Conservation (phyloP, 2,888 invertebrate genomes). For the Periphyllus acericola region DNA sequence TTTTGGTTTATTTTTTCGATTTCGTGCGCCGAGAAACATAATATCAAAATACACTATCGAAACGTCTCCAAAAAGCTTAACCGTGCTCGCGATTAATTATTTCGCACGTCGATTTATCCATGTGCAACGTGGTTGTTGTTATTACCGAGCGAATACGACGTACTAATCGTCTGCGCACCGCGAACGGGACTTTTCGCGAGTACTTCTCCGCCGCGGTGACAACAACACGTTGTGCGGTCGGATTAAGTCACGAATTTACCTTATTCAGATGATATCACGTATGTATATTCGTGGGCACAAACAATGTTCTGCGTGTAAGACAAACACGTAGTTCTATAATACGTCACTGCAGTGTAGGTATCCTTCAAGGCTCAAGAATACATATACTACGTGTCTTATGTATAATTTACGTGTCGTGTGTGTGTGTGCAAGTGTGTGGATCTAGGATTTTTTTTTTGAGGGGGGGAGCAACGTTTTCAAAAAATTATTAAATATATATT, state of each 20-base stretch:
- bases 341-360: too few relatives aligned
- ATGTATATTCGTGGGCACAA: too few relatives aligned
- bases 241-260: background rate
- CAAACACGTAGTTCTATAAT: background rate
- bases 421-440: too few relatives aligned
- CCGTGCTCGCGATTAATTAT: background rate
- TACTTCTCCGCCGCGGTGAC: background rate
- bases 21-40: too few relatives aligned
- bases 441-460: too few relatives aligned
- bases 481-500: too few relatives aligned
- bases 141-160: background rate
- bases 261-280: background rate
- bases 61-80: background rate
- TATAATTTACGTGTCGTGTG: too few relatives aligned
- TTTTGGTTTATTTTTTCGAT: too few relatives aligned
- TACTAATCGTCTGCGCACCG: background rate
- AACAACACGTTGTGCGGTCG: background rate
- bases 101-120: background rate
- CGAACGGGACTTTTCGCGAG: background rate
- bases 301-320: background rate
- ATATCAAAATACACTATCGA: too few relatives aligned
- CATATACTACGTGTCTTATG: too few relatives aligned
- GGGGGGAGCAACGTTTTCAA: too few relatives aligned
- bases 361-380: too few relatives aligned
- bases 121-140: background rate